Conservation (phyloP, 2,888 invertebrate genomes). For the Harpagoxenus sublaevis region DNA sequence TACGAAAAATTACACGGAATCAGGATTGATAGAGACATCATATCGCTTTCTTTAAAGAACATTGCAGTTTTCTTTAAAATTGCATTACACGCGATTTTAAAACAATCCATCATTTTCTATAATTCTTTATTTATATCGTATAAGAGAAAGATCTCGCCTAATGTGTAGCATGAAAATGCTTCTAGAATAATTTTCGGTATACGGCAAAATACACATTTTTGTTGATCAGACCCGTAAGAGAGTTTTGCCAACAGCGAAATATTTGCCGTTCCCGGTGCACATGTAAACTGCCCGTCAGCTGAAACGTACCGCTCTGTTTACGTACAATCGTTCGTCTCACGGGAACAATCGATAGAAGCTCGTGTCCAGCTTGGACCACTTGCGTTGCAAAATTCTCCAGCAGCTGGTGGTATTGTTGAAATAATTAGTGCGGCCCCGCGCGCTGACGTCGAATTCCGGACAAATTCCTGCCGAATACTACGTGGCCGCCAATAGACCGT, state of each 20-base stretch:
- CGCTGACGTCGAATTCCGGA: slow-evolving; percentile 17
- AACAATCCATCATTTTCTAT: neutral
- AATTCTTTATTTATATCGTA: neutral
- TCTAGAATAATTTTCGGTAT: neutral
- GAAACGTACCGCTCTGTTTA: neutral
- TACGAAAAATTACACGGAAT: neutral
- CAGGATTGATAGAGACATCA: neutral
- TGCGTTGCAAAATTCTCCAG: slow-evolving; percentile 25
- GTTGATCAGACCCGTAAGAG: neutral
- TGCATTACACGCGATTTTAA: neutral
- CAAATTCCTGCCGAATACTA: slow-evolving; percentile 15
- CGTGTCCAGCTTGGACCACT: neutral
- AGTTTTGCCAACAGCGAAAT: neutral
- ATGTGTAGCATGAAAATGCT: neutral
- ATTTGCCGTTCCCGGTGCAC: neutral
- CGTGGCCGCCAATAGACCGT: slow-evolving; percentile 52
- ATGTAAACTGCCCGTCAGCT: neutral
- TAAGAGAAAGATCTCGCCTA: neutral
- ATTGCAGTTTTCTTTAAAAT: neutral
- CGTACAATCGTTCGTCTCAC: slow-evolving; percentile 11
- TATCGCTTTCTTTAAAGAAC: neutral
- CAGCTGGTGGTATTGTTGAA: slow-evolving; percentile 12
- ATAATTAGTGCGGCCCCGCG: slow-evolving; percentile 29
- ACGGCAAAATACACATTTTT: neutral
- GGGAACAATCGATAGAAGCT: slow-evolving; percentile 3